Evolutionary conservation across 2,888 invertebrate species (phyloP).

Genomic region (Galeruca laticollis): DNA sequence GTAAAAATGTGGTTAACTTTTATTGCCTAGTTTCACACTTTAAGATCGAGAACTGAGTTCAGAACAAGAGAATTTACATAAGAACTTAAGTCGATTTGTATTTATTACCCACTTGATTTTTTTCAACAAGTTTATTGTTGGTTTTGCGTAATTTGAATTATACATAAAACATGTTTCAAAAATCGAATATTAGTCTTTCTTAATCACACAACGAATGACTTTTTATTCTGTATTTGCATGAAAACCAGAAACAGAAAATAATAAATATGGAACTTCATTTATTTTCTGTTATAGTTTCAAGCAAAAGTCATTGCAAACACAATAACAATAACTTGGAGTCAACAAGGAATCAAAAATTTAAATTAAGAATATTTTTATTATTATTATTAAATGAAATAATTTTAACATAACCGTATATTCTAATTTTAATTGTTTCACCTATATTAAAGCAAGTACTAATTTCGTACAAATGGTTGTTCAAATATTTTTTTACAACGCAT

Average conservation of each 20-base stretch:
- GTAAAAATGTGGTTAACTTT: constrained; percentile 39
- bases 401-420: not conserved
- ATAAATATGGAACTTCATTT: no score
- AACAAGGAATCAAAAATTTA: no score
- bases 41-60: constrained; percentile 24
- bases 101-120: constrained; percentile 22
- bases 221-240: no score
- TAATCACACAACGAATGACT: no score
- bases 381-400: no score
- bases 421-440: not conserved
- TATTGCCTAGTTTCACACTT: constrained; percentile 33
- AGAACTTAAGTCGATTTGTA: constrained; percentile 25
- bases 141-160: not conserved
- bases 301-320: no score
- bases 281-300: no score
- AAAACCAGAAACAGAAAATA: no score
- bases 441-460: constrained; percentile 27
- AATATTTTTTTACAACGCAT: constrained; percentile 21
- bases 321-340: no score
- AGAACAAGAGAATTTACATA: constrained; percentile 38
- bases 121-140: constrained; percentile 4
- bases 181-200: not conserved
- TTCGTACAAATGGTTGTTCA: constrained; percentile 28
- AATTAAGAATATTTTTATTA: no score
- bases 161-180: not conserved